phyloP scores from a whole-genome alignment of 2,113 vertebrate genomes.

The Dasyurus viverrinus region DNA sequence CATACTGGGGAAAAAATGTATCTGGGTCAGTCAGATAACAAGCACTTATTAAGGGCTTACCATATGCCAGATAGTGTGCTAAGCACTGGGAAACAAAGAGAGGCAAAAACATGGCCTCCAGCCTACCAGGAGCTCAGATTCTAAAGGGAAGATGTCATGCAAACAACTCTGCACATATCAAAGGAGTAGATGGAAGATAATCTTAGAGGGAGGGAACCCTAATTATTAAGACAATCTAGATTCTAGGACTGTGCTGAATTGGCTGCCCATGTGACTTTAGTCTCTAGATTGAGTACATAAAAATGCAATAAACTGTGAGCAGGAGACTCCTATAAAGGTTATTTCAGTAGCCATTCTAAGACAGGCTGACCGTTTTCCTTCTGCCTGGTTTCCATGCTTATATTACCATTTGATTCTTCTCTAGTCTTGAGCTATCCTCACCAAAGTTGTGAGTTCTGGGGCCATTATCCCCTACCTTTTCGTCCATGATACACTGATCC shows the following conservation, averaged over 20 bases:
- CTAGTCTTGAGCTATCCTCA: not conserved
- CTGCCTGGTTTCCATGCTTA: not conserved
- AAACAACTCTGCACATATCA: not conserved
- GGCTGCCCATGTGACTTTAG: not conserved
- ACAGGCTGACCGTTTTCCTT: not conserved
- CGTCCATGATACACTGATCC: not conserved
- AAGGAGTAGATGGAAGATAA: not conserved
- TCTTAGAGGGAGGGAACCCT: not conserved
- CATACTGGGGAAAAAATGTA: constrained; percentile 11
- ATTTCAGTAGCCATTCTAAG: not conserved
- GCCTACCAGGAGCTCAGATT: not conserved
- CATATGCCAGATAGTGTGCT: not conserved
- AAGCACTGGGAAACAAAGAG: not conserved
- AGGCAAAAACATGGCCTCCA: not conserved
- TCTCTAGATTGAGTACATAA: not conserved
- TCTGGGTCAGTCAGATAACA: not conserved
- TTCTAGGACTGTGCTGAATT: not conserved
- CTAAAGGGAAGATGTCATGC: not conserved
- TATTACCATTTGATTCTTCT: not conserved
- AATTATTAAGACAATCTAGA: not conserved
- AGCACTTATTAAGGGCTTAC: not conserved
- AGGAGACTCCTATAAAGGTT: not conserved
- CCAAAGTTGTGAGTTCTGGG: not conserved
- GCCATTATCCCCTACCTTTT: not conserved
- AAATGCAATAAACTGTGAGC: not conserved